These are phyloP conservation scores for Acronicta aceris DNA, from an alignment of 2,888 invertebrate species.

Conservation along the genomic window DNA sequence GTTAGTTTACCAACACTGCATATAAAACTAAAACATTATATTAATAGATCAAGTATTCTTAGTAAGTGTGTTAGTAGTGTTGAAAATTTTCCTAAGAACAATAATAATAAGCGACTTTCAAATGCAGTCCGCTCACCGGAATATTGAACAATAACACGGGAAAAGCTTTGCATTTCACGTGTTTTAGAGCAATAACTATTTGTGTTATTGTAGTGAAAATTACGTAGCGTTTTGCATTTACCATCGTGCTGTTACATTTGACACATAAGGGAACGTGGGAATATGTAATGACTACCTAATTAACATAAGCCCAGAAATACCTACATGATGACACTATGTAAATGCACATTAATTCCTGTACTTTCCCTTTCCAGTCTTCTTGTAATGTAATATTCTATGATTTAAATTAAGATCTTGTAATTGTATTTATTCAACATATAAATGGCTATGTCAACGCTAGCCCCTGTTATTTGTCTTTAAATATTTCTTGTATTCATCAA, in stretches of 20 bases:
- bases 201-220: constrained; percentile 25
- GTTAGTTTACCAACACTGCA: constrained; percentile 35
- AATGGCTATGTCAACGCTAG: background rate
- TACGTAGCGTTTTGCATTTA: constrained; percentile 3
- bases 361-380: too few relatives aligned
- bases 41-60: constrained; percentile 3
- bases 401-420: background rate
- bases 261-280: constrained; percentile 4
- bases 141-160: constrained; percentile 42
- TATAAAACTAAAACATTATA: constrained; percentile 26
- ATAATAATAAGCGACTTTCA: constrained; percentile 29
- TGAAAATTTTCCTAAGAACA: constrained; percentile 30
- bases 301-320: too few relatives aligned
- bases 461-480: background rate
- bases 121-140: constrained; percentile 8
- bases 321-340: too few relatives aligned
- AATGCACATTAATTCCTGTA: too few relatives aligned
- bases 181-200: constrained; percentile 36
- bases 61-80: constrained; percentile 35
- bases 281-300: constrained; percentile 6
- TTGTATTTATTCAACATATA: too few relatives aligned
- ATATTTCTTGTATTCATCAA: background rate
- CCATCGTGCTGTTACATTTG: constrained; percentile 1
- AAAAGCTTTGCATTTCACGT: constrained; percentile 31
- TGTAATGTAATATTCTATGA: too few relatives aligned